Conservation (phyloP, 2,797 vertebrate genomes). For the Gymnodraco acuticeps region DNA sequence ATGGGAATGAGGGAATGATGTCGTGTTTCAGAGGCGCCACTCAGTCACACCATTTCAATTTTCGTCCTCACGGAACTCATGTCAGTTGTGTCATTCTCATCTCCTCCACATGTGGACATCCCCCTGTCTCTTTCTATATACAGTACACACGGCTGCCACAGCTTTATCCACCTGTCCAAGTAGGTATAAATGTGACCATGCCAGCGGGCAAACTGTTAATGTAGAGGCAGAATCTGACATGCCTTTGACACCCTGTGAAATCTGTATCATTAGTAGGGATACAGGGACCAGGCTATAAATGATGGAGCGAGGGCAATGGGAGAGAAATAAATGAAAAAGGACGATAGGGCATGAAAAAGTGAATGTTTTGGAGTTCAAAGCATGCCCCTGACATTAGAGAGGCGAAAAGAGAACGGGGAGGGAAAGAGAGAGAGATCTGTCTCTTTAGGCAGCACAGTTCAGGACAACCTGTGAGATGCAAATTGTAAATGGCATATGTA, state of each 20-base stretch:
- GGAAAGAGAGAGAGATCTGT: slow-evolving; percentile 53
- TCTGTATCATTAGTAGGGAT: slow-evolving; percentile 72
- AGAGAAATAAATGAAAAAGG: slow-evolving; percentile 64
- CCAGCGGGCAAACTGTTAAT: slow-evolving; percentile 53
- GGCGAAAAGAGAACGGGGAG: slow-evolving; percentile 39
- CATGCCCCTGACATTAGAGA: slow-evolving; percentile 81
- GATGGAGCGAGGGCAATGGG: slow-evolving; percentile 63
- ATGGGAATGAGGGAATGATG: slow-evolving; percentile 42
- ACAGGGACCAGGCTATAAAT: slow-evolving; percentile 64
- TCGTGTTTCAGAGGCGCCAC: slow-evolving; percentile 56
- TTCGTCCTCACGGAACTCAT: slow-evolving; percentile 51
- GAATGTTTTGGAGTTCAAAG: slow-evolving; percentile 81
- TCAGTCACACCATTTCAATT: slow-evolving; percentile 74
- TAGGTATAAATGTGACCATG: slow-evolving; percentile 55
- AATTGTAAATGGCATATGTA: slow-evolving; percentile 84
- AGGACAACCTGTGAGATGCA: slow-evolving; percentile 71
- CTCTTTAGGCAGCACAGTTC: slow-evolving; percentile 69
- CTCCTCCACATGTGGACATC: slow-evolving; percentile 48
- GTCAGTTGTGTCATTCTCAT: slow-evolving; percentile 68
- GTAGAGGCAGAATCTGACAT: slow-evolving; percentile 57
- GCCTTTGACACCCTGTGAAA: slow-evolving; percentile 74
- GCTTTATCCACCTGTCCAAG: slow-evolving; percentile 57
- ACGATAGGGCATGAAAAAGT: slow-evolving; percentile 59
- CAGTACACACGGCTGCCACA: slow-evolving; percentile 24
- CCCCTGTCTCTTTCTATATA: slow-evolving; percentile 41